Evolutionary conservation across 2,113 vertebrate species (phyloP).

Genomic region (Dicentrarchus labrax): DNA sequence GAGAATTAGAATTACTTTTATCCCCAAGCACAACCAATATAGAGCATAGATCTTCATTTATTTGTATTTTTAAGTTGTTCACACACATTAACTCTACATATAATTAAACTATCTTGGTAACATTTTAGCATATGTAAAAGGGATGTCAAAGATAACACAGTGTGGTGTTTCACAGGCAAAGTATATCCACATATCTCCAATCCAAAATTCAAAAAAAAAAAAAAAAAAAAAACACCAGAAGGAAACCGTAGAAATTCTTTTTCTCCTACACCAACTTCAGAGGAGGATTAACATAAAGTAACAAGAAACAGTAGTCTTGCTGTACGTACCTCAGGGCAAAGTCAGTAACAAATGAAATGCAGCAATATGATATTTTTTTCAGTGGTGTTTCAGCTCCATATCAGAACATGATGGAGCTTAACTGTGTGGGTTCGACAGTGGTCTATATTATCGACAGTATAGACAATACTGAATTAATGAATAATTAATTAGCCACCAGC

Average conservation of each 20-base stretch:
- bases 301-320: background rate
- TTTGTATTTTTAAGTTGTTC: background rate
- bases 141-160: background rate
- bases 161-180: no score
- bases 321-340: background rate
- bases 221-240: no score
- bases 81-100: background rate
- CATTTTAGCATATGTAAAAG: background rate
- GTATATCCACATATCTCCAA: no score
- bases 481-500: no score
- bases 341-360: background rate
- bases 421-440: background rate
- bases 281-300: background rate
- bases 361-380: background rate
- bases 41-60: constrained; percentile 13
- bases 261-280: no score
- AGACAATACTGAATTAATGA: background rate
- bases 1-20: constrained; percentile 52
- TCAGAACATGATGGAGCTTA: background rate
- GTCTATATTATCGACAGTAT: no score
- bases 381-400: background rate
- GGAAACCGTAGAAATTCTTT: background rate
- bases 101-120: background rate
- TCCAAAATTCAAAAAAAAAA: background rate
- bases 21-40: constrained; percentile 27